These are phyloP conservation scores for Tragelaphus strepsiceros DNA, from an alignment of 2,113 vertebrate species.

Conservation along the genomic window DNA sequence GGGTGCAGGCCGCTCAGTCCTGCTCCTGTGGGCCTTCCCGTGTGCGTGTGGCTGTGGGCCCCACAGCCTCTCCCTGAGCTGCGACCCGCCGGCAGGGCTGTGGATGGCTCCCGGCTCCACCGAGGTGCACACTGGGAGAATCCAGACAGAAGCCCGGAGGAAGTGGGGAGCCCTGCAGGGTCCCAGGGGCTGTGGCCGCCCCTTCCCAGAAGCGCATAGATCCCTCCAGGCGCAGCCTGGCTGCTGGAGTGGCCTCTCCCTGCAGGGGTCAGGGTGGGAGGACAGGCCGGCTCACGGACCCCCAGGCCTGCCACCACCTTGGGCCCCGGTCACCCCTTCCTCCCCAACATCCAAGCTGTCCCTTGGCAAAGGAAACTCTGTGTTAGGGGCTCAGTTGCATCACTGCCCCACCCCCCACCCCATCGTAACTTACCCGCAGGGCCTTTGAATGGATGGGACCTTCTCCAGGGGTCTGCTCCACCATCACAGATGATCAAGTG, in stretches of 20 bases:
- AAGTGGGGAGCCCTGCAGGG: neutral
- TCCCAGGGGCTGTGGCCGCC: fast-evolving
- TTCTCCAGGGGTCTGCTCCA: too few relatives aligned
- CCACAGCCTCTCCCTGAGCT: neutral
- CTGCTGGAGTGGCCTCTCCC: neutral
- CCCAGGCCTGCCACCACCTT: neutral
- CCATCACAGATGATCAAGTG: neutral
- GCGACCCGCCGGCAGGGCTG: fast-evolving
- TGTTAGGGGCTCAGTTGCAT: fast-evolving
- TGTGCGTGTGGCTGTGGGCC: fast-evolving
- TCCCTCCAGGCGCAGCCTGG: neutral
- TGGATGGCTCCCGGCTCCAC: neutral
- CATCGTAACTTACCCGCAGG: too few relatives aligned
- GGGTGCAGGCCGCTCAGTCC: neutral
- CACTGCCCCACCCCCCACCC: neutral
- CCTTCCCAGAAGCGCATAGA: neutral
- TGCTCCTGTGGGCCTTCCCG: neutral
- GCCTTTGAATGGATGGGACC: neutral
- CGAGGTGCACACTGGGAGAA: neutral
- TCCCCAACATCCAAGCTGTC: neutral
- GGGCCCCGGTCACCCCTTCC: too few relatives aligned
- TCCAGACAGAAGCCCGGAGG: neutral
- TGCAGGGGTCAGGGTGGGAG: neutral
- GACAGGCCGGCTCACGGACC: too few relatives aligned
- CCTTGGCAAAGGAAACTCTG: neutral